These are phyloP conservation scores for Vimba vimba DNA, from an alignment of 2,113 vertebrate species.

Conservation along the genomic window DNA sequence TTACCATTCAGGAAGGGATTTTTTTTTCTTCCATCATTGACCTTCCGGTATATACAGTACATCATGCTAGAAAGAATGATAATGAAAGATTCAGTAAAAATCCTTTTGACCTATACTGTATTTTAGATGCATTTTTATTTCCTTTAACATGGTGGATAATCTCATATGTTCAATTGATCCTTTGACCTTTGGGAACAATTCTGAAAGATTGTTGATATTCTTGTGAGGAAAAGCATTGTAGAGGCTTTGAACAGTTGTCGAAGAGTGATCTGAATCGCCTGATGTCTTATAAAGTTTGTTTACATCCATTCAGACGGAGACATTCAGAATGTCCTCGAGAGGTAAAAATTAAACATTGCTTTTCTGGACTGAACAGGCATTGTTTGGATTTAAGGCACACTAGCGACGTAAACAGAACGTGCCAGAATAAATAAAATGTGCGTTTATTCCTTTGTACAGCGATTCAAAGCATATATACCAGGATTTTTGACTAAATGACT, in stretches of 20 bases:
- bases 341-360: background rate
- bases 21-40: background rate
- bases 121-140: background rate
- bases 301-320: constrained; percentile 42
- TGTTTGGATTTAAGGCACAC: constrained; percentile 1
- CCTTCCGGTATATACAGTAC: background rate
- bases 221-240: constrained; percentile 26
- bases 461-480: background rate
- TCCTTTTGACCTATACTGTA: too few species aligned
- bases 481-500: background rate
- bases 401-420: background rate
- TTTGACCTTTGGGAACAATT: constrained; percentile 44
- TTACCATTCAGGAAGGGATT: background rate
- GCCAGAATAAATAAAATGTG: background rate
- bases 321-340: constrained; percentile 21
- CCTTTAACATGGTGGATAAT: background rate
- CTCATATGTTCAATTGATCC: constrained; percentile 25
- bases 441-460: background rate
- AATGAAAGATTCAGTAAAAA: background rate
- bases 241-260: constrained; percentile 38
- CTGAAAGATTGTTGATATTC: constrained; percentile 35
- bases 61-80: background rate
- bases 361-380: background rate
- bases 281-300: constrained; percentile 49
- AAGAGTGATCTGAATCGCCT: constrained; percentile 36